phyloP scores from a whole-genome alignment of 2,113 vertebrate species.

The Pedetes capensis region DNA sequence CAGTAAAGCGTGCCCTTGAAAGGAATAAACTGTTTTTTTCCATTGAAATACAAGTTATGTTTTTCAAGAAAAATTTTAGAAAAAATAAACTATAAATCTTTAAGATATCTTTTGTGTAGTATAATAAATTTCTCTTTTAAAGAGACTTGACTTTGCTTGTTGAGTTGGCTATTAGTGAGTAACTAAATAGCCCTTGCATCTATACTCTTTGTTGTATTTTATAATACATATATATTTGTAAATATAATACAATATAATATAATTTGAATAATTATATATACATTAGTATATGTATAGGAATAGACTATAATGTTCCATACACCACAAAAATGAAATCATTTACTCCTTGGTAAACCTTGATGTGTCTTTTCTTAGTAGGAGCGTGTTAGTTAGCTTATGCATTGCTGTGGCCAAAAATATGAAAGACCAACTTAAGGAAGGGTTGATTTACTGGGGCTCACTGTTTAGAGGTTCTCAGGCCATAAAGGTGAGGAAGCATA shows the following conservation, averaged over 20 bases:
- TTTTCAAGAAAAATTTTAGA: conserved; percentile 7
- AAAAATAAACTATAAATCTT: neutral
- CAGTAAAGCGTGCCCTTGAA: neutral
- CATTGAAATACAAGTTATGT: neutral
- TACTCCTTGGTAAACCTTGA: neutral
- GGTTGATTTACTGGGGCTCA: too few species aligned
- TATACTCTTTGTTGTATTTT: conserved; percentile 8
- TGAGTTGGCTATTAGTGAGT: neutral
- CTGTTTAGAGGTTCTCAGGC: too few species aligned
- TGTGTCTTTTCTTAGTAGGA: neutral
- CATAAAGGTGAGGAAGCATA: too few species aligned
- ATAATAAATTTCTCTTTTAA: neutral
- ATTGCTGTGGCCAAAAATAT: too few species aligned
- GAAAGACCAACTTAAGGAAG: too few species aligned
- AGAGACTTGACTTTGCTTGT: neutral
- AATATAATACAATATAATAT: too few species aligned
- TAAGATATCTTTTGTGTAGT: conserved; percentile 16
- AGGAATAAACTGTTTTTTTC: neutral
- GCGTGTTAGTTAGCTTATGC: too few species aligned
- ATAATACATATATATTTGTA: neutral
- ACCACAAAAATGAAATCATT: neutral
- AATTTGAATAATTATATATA: neutral
- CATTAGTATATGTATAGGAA: neutral
- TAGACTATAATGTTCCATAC: neutral
- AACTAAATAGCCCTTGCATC: neutral